Evolutionary conservation across 2,797 vertebrate species (phyloP).

Genomic region (Tachyglossus aculeatus): DNA sequence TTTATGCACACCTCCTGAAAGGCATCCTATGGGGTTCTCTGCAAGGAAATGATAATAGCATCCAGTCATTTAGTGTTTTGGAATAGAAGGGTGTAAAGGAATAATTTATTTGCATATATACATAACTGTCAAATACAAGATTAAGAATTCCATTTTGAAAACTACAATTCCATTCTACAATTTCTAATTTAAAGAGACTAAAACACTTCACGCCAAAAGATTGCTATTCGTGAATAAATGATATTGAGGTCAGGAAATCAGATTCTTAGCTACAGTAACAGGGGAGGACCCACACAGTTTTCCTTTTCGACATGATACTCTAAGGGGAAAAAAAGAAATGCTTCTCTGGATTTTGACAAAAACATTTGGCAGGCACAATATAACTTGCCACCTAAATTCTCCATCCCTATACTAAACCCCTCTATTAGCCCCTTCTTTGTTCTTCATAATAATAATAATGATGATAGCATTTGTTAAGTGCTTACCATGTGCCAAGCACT

Average conservation of each 20-base stretch:
- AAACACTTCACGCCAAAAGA: background rate
- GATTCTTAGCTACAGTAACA: background rate
- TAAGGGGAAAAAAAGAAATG: too few relatives aligned
- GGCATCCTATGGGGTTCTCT: background rate
- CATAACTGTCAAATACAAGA: background rate
- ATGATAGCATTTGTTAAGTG: too few relatives aligned
- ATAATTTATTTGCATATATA: background rate
- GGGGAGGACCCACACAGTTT: background rate
- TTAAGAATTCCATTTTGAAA: background rate
- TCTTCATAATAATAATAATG: too few relatives aligned
- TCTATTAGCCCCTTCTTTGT: too few relatives aligned
- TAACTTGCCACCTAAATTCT: too few relatives aligned
- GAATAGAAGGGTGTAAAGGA: slow-evolving; percentile 1
- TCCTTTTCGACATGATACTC: background rate
- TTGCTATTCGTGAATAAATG: background rate
- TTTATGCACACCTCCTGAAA: background rate
- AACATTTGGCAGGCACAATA: too few relatives aligned
- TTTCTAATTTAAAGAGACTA: background rate
- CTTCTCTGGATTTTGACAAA: background rate
- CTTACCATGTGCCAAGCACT: too few relatives aligned
- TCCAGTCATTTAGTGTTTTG: background rate
- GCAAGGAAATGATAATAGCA: background rate
- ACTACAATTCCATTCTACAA: background rate
- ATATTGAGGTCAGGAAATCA: background rate
- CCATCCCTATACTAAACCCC: too few relatives aligned